Evolutionary conservation across 1,140 invertebrate genomes (phyloP).

Genomic region (Papilio aristodemus): DNA sequence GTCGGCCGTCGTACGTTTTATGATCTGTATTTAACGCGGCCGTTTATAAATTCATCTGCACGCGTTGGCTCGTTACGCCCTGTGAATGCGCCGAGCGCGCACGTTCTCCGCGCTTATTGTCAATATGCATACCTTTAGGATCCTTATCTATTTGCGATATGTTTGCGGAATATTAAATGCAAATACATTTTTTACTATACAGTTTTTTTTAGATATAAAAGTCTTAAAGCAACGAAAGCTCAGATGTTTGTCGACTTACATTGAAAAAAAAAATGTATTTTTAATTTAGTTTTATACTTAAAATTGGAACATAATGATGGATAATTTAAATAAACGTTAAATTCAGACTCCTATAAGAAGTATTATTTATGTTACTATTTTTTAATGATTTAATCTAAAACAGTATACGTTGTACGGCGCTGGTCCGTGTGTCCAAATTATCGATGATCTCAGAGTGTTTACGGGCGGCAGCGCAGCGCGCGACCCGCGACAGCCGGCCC

Average conservation of each 20-base stretch:
- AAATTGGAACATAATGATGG: too few relatives aligned
- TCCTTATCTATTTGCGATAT: slow-evolving; percentile 8
- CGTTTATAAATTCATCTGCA: slow-evolving; percentile 2
- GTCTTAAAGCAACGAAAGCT: background rate
- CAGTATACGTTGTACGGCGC: background rate
- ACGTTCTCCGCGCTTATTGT: background rate
- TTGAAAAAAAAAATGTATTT: too few relatives aligned
- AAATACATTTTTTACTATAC: background rate
- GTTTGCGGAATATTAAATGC: slow-evolving; percentile 13
- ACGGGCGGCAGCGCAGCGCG: slow-evolving; percentile 31
- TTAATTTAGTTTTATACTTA: too few relatives aligned
- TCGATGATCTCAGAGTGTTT: slow-evolving; percentile 58
- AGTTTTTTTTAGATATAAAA: background rate
- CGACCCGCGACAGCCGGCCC: slow-evolving; percentile 47
- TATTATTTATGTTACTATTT: background rate
- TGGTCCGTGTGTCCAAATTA: slow-evolving; percentile 42
- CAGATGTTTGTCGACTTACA: background rate
- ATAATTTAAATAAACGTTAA: too few relatives aligned
- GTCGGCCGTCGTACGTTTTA: background rate
- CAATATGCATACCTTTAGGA: slow-evolving; percentile 2
- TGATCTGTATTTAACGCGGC: background rate
- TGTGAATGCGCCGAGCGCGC: background rate
- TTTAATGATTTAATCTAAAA: slow-evolving; percentile 6
- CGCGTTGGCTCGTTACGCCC: background rate
- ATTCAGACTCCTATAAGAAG: background rate